Evolutionary conservation across 2,888 invertebrate species (phyloP), one percentile per base, ranked within the genome.

Genomic region (Osmoderma eremita): DNA sequence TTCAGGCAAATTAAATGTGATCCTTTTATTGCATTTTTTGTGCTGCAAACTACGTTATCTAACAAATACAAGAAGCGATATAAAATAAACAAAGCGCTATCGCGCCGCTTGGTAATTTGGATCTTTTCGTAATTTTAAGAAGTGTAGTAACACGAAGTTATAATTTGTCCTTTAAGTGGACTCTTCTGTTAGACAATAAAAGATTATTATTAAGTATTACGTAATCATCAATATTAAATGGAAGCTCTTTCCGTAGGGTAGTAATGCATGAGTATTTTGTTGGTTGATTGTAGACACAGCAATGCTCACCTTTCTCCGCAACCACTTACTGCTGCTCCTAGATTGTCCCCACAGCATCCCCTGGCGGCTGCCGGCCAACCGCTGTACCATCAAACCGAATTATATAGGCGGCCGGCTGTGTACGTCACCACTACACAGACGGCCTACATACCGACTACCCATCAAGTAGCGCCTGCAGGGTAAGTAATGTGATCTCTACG

Each of bases 381-480:
- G 24, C 83, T 88, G 38, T 88, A 88, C 78, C 87, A 87, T 74
- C 87, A 89, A 77, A 85, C 87, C 56, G 85, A 86, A 73, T 83
- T 88, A 72, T 92, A 88, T 82, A 87, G 88, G 73, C 86, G 88
- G 13, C 87, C 87, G 50, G 87, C 89, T 49, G 90, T 91, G 50
- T 91, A 91, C 79, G 90, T 90, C 48, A 89, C 90, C 54, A 86
- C 87, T 51, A 85, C 87, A 53, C 87, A 85, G 73, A 84, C 85
- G 61, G 84, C 85, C 22, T 84, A 84, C 76, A 79, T 85, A 72
- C 83, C 85, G 45, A 82, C 85, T 64, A 83, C 85, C 20, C 84
- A 86, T 75, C 86, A 86, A 76, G 84, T 86, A 72, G 81, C 83
- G 67, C 84, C 85, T 41, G 75, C 81, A 51, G 82, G 82, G 82